A percentile compares a stretch with the other conserved stretches of the same genome.
phyloP scores from a whole-genome alignment of 2,888 invertebrate genomes.

The Tipula vernalis region DNA sequence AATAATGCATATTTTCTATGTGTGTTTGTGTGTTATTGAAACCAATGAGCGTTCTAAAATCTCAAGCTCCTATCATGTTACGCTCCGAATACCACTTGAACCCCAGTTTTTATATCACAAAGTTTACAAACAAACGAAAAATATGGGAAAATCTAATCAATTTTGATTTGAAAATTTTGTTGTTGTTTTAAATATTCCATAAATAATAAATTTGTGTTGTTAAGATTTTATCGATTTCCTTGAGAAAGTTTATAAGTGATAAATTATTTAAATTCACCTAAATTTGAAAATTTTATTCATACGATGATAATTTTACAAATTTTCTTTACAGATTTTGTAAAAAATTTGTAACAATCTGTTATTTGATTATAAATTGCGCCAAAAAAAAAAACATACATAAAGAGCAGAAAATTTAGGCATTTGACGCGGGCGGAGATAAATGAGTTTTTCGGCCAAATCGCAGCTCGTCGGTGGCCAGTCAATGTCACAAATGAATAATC shows the following conservation, averaged over 20 bases:
- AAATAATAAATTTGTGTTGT: neutral
- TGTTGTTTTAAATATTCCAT: neutral
- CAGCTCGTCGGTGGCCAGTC: neutral
- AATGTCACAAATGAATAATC: slow-evolving; percentile 7
- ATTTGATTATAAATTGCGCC: neutral
- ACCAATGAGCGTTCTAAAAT: neutral
- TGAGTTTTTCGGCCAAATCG: slow-evolving; percentile 5
- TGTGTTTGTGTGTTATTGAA: neutral
- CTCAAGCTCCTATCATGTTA: neutral
- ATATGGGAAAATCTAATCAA: neutral
- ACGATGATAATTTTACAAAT: neutral
- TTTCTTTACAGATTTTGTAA: neutral
- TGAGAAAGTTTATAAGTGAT: neutral
- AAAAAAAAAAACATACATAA: too few relatives aligned
- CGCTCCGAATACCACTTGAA: neutral
- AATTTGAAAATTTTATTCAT: neutral
- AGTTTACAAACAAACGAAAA: neutral
- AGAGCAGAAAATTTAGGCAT: neutral
- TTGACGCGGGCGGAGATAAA: neutral
- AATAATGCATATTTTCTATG: neutral
- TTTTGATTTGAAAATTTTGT: neutral
- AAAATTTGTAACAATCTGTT: neutral
- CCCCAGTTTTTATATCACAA: neutral
- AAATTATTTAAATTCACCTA: neutral
- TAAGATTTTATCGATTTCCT: neutral